Evolutionary conservation across 2,888 invertebrate genomes (phyloP), one percentile per base, ranked within the genome.

Genomic region (Heliconius cydno): DNA sequence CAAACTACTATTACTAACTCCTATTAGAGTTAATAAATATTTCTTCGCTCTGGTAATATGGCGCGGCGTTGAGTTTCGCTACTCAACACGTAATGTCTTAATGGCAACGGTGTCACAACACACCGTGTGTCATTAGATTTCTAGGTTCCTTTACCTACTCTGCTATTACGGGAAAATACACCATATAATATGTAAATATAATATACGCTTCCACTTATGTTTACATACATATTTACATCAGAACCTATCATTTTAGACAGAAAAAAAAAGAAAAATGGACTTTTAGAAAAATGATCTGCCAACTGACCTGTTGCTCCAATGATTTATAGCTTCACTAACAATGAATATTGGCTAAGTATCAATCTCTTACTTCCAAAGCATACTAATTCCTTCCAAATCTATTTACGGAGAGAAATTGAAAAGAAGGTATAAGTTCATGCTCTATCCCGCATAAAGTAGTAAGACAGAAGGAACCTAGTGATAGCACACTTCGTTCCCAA

Each of bases 261-360:
- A 75, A 74, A 15, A 65, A 46, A 52, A 52, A n/a, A n/a, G 22
- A 52, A 52, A 52, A 52, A 52, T 52, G 13, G 19, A 25, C 1
- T 13, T 75, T 65, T 75, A 19, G 25, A 74, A 75, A 65, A 65
- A 63, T 75, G 10, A 41, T 41, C 38, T 25, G 63, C 65, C 30
- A 65, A 28, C 46, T 15, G 9, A 65, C 65, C 65, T 75, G 75
- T 75, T 75, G 65, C 65, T 75, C 19, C 65, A 65, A 65, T 63
- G 63, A 75, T 75, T 38, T 65, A 75, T 75, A 22, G 63, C 65
- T 38, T 10, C 15, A 38, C 63, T 65, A 73, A 57, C 22, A 12
- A 57, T 34, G 10, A 30, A 38, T 41, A 38, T 10, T 57, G 22
- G 30, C 22, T 57, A 60, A 52, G 52, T 52, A 52, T 9, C 52